A percentile compares a stretch with the other conserved stretches of the same genome.
Evolutionary conservation across 2,888 invertebrate genomes (phyloP).

Genomic region (Cenopis cana): DNA sequence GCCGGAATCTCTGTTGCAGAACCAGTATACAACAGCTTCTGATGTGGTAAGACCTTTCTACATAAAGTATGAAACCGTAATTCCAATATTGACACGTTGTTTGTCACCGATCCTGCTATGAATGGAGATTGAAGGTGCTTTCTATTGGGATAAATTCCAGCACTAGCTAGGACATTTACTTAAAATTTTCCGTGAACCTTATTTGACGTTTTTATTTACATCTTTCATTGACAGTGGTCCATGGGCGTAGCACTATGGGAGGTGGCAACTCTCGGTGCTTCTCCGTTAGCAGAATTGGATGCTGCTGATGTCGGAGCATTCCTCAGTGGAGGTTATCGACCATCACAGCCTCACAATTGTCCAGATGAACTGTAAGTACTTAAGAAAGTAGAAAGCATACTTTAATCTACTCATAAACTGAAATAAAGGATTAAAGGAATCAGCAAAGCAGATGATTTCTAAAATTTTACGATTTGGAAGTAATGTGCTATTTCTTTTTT

Average conservation of each 20-base stretch:
- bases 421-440: not conserved
- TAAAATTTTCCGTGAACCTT: not conserved
- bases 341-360: conserved; percentile 96
- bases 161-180: no score
- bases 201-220: not conserved
- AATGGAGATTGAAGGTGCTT: no score
- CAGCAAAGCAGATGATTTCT: not conserved
- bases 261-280: conserved; percentile 94
- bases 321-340: conserved; percentile 94
- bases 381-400: not conserved
- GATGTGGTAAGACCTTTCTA: conserved; percentile 90
- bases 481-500: not conserved
- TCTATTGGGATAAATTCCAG: no score
- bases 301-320: conserved; percentile 96
- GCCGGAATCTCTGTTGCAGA: conserved; percentile 92
- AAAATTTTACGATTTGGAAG: not conserved
- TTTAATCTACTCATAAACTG: conserved; percentile 16
- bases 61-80: no score
- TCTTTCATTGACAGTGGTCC: conserved; percentile 89
- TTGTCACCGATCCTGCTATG: no score
- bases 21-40: conserved; percentile 93
- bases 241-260: conserved; percentile 98
- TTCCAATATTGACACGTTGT: no score
- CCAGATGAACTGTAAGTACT: conserved; percentile 96
- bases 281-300: conserved; percentile 96